phyloP scores from a whole-genome alignment of 1,140 invertebrate species.

The Caenorhabditis latens region DNA sequence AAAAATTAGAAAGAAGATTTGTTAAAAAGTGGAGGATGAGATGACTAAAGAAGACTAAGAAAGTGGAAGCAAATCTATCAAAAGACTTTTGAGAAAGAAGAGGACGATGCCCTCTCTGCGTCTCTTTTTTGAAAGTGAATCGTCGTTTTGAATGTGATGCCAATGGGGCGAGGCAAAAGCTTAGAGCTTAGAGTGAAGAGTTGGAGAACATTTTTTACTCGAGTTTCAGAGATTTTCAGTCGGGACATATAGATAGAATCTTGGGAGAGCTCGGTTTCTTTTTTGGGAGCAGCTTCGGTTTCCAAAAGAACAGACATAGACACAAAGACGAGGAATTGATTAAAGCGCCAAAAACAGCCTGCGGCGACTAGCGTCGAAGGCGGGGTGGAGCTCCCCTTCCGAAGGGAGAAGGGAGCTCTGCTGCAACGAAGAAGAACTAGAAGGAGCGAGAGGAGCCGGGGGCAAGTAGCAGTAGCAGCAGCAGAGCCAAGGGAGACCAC shows the following conservation, averaged over 20 bases:
- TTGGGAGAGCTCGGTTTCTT: conserved; percentile 18
- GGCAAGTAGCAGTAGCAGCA: background rate
- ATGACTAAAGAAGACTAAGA: conserved; percentile 28
- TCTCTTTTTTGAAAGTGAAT: conserved; percentile 28
- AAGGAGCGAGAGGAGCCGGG: conserved; percentile 34
- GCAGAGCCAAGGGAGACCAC: background rate
- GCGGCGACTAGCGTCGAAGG: conserved; percentile 44
- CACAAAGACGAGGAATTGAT: conserved; percentile 51
- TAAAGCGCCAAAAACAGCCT: conserved; percentile 56
- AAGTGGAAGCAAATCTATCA: conserved; percentile 46
- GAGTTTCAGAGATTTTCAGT: conserved; percentile 10
- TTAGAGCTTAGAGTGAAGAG: background rate
- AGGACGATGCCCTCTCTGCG: conserved; percentile 31
- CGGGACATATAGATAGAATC: background rate
- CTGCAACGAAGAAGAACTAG: conserved; percentile 34
- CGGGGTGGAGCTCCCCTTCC: conserved; percentile 3
- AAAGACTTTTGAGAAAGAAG: conserved; percentile 48
- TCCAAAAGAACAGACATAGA: conserved; percentile 49
- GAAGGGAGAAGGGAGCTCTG: conserved; percentile 12
- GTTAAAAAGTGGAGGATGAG: background rate
- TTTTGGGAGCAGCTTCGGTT: conserved; percentile 11
- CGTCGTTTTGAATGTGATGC: conserved; percentile 20
- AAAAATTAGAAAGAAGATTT: background rate
- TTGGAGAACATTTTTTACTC: no score
- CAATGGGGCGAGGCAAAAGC: conserved; percentile 38